Evolutionary conservation across 2,113 vertebrate genomes (phyloP).

Genomic region (Laticauda laticaudata): DNA sequence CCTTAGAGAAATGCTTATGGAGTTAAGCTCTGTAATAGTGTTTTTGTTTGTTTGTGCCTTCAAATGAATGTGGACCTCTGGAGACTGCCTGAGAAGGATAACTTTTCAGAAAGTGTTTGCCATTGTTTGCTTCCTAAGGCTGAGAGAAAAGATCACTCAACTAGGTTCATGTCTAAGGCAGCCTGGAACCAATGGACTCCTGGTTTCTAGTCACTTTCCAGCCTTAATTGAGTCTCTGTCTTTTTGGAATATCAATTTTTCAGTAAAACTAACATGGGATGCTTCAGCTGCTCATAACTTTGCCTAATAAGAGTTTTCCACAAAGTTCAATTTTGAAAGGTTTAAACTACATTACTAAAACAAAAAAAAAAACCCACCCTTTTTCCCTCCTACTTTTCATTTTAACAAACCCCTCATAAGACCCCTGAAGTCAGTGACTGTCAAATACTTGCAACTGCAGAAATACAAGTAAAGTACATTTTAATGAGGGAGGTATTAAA

Average conservation of each 20-base stretch:
- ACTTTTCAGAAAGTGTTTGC: neutral
- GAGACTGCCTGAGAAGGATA: neutral
- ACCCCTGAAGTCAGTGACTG: slow-evolving; percentile 63
- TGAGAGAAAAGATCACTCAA: neutral
- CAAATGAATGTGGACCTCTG: neutral
- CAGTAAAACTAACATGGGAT: slow-evolving; percentile 3
- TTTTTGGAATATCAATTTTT: slow-evolving; percentile 42
- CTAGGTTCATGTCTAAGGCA: neutral
- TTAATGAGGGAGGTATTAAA: slow-evolving; percentile 59
- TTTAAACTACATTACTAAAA: slow-evolving; percentile 15
- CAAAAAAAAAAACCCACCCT: accelerated
- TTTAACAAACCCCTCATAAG: slow-evolving; percentile 61
- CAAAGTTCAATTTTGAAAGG: slow-evolving; percentile 30
- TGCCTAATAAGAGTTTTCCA: slow-evolving; percentile 41
- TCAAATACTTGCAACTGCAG: slow-evolving; percentile 65
- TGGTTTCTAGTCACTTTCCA: neutral
- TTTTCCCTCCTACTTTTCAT: neutral
- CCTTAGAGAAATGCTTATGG: neutral
- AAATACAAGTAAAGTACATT: slow-evolving; percentile 49
- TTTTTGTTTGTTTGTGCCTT: neutral
- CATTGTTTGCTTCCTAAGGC: neutral
- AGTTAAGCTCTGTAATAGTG: slow-evolving; percentile 36
- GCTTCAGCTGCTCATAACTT: neutral
- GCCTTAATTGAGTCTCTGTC: neutral
- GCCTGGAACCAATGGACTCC: neutral